A percentile compares a stretch with the other conserved stretches of the same genome.
These are phyloP conservation scores for Timandra comae DNA, from an alignment of 2,888 invertebrate genomes.

Conservation along the genomic window DNA sequence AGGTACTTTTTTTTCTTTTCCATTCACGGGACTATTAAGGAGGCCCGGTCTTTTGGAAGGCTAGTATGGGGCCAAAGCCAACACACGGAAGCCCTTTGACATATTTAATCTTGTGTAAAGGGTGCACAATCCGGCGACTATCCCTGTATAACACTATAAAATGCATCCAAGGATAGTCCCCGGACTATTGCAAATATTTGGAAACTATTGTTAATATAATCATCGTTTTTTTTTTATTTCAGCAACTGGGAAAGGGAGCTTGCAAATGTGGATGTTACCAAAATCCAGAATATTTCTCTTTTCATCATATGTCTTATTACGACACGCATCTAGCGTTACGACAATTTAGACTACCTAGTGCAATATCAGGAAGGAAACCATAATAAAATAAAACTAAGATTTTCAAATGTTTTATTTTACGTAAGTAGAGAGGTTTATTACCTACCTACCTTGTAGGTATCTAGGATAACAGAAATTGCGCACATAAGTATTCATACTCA, in stretches of 20 bases:
- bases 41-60: too few species aligned
- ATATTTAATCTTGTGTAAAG: too few species aligned
- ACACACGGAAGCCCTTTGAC: too few species aligned
- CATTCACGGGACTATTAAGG: too few species aligned
- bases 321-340: conserved; percentile 36
- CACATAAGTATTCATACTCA: too few species aligned
- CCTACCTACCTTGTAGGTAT: background rate
- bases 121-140: too few species aligned
- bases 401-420: background rate
- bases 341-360: background rate
- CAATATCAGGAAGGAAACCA: background rate
- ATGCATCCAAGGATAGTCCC: too few species aligned
- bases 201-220: conserved; percentile 1
- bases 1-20: too few species aligned
- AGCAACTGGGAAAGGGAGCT: conserved; percentile 49
- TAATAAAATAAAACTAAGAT: background rate
- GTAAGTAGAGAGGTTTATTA: background rate
- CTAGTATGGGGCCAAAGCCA: too few species aligned
- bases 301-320: conserved; percentile 54
- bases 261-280: conserved; percentile 36
- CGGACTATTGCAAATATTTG: background rate
- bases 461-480: too few species aligned
- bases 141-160: too few species aligned
- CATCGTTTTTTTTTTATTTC: conserved; percentile 12
- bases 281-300: conserved; percentile 60